phyloP scores from a whole-genome alignment of 2,888 invertebrate genomes.

The Pyrocoelia pectoralis region DNA sequence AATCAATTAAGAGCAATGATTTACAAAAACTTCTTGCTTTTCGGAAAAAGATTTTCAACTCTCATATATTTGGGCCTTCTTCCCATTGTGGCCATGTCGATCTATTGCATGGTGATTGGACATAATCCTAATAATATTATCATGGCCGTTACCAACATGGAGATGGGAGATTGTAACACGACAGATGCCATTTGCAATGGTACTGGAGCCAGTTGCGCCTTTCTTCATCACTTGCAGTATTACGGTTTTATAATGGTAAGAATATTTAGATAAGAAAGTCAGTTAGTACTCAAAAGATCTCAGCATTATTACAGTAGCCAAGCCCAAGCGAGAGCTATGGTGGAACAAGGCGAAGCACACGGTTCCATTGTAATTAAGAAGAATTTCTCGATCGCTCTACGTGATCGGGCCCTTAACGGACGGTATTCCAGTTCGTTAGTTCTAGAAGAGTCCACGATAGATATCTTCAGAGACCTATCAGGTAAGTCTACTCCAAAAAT shows the following conservation, averaged over 20 bases:
- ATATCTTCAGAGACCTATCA: conserved; percentile 82
- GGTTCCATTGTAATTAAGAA: conserved; percentile 76
- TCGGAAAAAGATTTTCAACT: conserved; percentile 83
- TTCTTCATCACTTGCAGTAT: conserved; percentile 73
- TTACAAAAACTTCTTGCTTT: conserved; percentile 89
- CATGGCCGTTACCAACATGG: conserved; percentile 84
- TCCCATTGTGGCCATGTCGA: conserved; percentile 85
- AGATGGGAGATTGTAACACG: conserved; percentile 61
- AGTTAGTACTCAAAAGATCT: too few species aligned
- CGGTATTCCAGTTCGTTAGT: conserved; percentile 64
- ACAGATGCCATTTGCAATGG: conserved; percentile 65
- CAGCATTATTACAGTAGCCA: conserved; percentile 50
- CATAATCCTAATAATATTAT: conserved; percentile 80
- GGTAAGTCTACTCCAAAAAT: conserved; percentile 65
- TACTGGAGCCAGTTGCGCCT: conserved; percentile 78
- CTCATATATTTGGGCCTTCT: conserved; percentile 86
- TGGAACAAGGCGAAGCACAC: conserved; percentile 76
- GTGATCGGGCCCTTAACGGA: conserved; percentile 61
- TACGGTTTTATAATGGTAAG: conserved; percentile 71
- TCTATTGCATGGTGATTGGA: conserved; percentile 90
- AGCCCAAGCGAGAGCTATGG: conserved; percentile 71
- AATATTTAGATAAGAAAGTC: neutral
- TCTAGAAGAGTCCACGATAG: conserved; percentile 70
- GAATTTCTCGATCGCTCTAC: conserved; percentile 78
- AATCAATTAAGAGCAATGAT: conserved; percentile 80